Evolutionary conservation across 2,797 vertebrate species (phyloP).

Genomic region (Atherinosoma microstoma): DNA sequence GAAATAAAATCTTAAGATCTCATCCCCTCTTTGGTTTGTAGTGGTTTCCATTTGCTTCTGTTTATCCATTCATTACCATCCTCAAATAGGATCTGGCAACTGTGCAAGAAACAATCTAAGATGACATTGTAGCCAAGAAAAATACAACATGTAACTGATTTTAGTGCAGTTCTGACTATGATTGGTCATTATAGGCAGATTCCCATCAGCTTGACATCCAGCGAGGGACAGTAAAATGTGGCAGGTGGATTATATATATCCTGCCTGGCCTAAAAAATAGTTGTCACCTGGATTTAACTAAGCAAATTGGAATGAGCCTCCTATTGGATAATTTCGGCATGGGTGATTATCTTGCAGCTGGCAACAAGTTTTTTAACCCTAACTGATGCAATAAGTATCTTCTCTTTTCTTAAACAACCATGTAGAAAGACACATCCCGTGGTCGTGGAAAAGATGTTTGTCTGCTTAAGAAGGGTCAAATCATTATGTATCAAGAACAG

Average conservation of each 20-base stretch:
- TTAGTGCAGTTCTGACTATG: background rate
- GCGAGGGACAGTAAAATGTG: slow-evolving; percentile 9
- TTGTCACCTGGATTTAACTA: no score
- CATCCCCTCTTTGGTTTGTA: background rate
- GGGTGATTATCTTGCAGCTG: no score
- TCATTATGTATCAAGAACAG: no score
- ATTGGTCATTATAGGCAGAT: background rate
- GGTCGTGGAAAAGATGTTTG: no score
- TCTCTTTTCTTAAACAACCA: no score
- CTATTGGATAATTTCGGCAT: no score
- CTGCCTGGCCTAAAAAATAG: no score
- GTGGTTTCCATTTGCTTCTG: slow-evolving; percentile 2
- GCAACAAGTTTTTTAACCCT: no score
- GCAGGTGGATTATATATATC: slow-evolving; percentile 8
- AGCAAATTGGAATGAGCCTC: no score
- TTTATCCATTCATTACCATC: slow-evolving; percentile 27
- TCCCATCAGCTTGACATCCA: background rate
- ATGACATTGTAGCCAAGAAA: background rate
- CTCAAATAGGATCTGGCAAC: slow-evolving; percentile 13
- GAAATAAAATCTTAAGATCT: background rate
- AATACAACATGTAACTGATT: background rate
- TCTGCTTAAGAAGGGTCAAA: no score
- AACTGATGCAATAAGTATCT: no score
- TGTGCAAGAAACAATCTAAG: background rate
- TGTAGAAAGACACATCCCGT: no score